Conservation (phyloP, 2,797 vertebrate genomes). For the Alfaro cultratus region DNA sequence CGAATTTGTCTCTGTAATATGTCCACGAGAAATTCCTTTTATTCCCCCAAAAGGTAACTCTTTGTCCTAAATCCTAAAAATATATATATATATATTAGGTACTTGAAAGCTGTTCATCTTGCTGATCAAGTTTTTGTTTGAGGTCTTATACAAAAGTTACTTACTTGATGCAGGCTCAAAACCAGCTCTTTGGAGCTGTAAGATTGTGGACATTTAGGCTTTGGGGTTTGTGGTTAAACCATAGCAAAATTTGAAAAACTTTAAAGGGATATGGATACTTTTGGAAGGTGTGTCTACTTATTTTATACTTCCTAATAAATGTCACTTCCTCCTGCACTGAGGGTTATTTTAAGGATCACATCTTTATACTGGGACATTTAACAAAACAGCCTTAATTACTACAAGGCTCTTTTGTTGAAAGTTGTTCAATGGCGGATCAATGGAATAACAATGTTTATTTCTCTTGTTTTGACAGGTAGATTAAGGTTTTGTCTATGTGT, state of each 20-base stretch:
- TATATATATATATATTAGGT: neutral
- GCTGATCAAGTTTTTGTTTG: neutral
- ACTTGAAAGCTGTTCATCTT: neutral
- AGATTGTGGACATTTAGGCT: neutral
- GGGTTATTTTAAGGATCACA: neutral
- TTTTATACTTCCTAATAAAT: neutral
- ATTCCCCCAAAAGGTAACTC: neutral
- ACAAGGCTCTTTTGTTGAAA: neutral
- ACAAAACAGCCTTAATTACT: neutral
- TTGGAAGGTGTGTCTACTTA: neutral
- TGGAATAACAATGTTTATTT: neutral
- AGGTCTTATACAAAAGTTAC: neutral
- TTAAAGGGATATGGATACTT: neutral
- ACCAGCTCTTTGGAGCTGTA: neutral
- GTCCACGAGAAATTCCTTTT: neutral
- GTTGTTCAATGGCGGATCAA: neutral
- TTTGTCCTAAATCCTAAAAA: neutral
- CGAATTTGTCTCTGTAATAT: neutral
- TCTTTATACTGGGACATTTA: neutral
- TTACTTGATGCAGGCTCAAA: neutral
- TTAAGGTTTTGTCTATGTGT: neutral
- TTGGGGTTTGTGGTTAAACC: neutral
- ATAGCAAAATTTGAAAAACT: neutral
- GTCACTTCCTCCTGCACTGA: neutral
- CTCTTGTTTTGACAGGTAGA: neutral